Percentiles rank a stretch among this genome's conserved stretches.
phyloP scores from a whole-genome alignment of 1,140 invertebrate species.

The Ooceraea biroi region DNA sequence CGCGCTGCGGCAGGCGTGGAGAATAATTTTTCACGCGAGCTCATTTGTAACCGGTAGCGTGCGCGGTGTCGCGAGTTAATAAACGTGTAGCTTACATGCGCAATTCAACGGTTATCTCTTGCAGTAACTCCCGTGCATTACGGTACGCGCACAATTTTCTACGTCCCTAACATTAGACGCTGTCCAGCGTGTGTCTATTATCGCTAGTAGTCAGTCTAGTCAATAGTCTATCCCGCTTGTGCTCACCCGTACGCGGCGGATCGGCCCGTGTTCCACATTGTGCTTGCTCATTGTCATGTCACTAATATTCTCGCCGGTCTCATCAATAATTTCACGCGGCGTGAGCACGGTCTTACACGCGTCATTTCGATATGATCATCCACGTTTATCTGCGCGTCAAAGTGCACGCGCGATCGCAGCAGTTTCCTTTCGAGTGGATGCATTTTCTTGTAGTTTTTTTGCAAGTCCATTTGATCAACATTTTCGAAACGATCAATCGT shows the following conservation, averaged over 20 bases:
- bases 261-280: not conserved
- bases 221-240: conserved; percentile 9
- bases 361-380: not conserved
- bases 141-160: conserved; percentile 19
- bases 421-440: not conserved
- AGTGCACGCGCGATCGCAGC: not conserved
- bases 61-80: conserved; percentile 21
- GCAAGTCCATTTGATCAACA: too few relatives aligned
- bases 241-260: not conserved
- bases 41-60: conserved; percentile 30
- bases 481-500: too few relatives aligned
- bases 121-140: not conserved
- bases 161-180: conserved; percentile 32
- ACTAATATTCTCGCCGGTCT: conserved; percentile 38
- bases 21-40: not conserved
- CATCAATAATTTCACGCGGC: conserved; percentile 25
- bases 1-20: not conserved
- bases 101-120: conserved; percentile 52
- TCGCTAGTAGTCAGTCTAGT: conserved; percentile 10
- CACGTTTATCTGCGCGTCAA: not conserved
- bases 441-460: not conserved
- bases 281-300: conserved; percentile 19
- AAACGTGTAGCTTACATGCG: conserved; percentile 30
- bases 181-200: conserved; percentile 21
- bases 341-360: conserved; percentile 24